Conservation (phyloP, 2,113 vertebrate species). For the Motacilla alba region DNA sequence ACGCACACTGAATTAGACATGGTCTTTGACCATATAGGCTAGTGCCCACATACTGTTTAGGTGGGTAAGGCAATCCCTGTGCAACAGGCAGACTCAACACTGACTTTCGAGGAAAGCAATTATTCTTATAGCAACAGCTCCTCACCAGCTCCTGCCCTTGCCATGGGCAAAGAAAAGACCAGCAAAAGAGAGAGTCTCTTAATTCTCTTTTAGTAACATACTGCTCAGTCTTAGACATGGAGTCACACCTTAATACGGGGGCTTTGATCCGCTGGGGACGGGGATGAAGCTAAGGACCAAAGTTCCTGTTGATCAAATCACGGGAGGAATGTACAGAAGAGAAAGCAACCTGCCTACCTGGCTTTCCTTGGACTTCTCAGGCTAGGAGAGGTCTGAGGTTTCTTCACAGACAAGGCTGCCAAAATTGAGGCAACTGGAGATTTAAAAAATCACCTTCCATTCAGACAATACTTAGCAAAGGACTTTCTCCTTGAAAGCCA, state of each 20-base stretch:
- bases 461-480: neutral
- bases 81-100: neutral
- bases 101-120: neutral
- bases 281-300: neutral
- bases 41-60: neutral
- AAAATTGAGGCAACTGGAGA: neutral
- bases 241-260: neutral
- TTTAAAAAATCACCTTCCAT: neutral
- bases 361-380: neutral
- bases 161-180: neutral
- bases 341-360: neutral
- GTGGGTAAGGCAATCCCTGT: neutral
- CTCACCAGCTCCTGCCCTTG: neutral
- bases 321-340: neutral
- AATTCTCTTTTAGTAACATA: neutral
- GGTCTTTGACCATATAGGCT: neutral
- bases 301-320: neutral
- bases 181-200: neutral
- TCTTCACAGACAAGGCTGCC: neutral
- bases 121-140: neutral
- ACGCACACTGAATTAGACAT: neutral
- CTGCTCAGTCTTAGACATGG: neutral
- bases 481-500: neutral
- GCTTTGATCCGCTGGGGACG: neutral
- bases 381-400: neutral